These are phyloP conservation scores for Scartelaos histophorus DNA, from an alignment of 2,113 vertebrate genomes.

Conservation along the genomic window DNA sequence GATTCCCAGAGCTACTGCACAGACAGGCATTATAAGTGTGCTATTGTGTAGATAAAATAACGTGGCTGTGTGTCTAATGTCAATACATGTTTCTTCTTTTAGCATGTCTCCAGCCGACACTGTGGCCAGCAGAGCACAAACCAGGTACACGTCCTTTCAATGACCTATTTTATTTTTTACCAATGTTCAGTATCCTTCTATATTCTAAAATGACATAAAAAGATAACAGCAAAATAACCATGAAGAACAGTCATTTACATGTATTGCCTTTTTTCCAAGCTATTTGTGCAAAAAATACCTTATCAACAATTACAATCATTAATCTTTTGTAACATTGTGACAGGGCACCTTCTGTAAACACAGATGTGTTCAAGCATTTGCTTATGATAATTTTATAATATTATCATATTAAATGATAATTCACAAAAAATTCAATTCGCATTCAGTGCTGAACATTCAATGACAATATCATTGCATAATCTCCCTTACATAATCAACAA, in stretches of 20 bases:
- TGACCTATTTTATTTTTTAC: neutral
- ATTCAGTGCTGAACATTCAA: neutral
- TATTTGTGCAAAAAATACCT: neutral
- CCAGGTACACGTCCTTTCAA: slow-evolving; percentile 80
- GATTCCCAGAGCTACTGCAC: too few relatives aligned
- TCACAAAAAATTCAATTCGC: neutral
- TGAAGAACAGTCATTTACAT: neutral
- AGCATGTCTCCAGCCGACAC: slow-evolving; percentile 96
- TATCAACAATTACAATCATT: neutral
- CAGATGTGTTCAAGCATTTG: neutral
- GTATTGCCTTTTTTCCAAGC: neutral
- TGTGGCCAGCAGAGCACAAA: slow-evolving; percentile 95
- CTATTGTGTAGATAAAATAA: neutral
- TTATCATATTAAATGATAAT: neutral
- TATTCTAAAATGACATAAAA: neutral
- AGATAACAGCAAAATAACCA: neutral
- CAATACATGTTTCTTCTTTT: slow-evolving; percentile 61
- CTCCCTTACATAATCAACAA: neutral
- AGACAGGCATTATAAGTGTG: neutral
- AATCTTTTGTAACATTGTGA: neutral
- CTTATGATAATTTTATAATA: neutral
- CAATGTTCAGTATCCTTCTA: neutral
- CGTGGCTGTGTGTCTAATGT: neutral
- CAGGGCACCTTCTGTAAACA: neutral
- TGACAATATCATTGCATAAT: neutral